These are phyloP conservation scores for Drosophila tropicalis DNA, from an alignment of 1,140 invertebrate species.

Conservation along the genomic window DNA sequence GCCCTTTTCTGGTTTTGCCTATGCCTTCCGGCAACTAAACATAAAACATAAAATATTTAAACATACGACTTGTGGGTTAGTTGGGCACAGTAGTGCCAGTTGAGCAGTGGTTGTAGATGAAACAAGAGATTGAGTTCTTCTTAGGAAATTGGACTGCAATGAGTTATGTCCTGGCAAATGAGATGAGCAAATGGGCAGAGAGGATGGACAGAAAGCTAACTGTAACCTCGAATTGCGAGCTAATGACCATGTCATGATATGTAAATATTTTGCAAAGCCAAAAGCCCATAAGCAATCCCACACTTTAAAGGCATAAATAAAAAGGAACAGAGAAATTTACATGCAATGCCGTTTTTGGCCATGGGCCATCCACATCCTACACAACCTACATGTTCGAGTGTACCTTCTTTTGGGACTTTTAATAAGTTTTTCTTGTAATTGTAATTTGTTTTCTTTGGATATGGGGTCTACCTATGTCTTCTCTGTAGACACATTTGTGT, in stretches of 20 bases:
- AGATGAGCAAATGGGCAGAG: conserved; percentile 15
- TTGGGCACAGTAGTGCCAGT: conserved; percentile 71
- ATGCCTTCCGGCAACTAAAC: conserved; percentile 40
- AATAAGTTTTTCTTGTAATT: conserved; percentile 83
- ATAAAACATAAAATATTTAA: conserved; percentile 70
- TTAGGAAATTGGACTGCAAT: conserved; percentile 51
- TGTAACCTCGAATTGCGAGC: conserved; percentile 56
- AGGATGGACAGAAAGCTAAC: conserved; percentile 32
- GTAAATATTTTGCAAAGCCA: conserved; percentile 67
- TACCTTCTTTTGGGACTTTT: conserved; percentile 54
- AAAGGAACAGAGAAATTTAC: conserved; percentile 65
- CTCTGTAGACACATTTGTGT: conserved; percentile 21
- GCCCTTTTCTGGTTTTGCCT: conserved; percentile 16
- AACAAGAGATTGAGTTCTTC: conserved; percentile 38
- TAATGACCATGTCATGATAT: conserved; percentile 80
- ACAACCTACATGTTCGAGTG: conserved; percentile 39
- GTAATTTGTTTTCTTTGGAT: conserved; percentile 80
- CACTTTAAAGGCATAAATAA: conserved; percentile 63
- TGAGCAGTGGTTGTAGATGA: neutral
- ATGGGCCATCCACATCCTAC: conserved; percentile 61
- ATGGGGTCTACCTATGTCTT: conserved; percentile 31
- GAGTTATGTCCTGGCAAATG: conserved; percentile 68
- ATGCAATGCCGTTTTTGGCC: conserved; percentile 65
- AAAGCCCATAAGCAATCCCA: conserved; percentile 66
- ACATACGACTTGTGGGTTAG: conserved; percentile 74